Evolutionary conservation across 2,113 vertebrate species (phyloP).

Genomic region (Lepisosteus osseus): DNA sequence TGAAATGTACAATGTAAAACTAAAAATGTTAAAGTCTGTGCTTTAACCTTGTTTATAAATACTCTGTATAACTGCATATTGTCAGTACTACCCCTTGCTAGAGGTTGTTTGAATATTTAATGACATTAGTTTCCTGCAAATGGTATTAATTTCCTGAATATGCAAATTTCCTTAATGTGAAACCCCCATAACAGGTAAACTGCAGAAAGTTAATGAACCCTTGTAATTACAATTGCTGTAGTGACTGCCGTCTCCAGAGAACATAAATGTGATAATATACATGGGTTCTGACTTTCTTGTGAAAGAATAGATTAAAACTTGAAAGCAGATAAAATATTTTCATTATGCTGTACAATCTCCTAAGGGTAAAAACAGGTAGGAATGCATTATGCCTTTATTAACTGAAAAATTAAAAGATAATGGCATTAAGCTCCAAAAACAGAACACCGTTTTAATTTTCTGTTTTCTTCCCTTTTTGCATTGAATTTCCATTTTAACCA

Average conservation of each 20-base stretch:
- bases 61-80: background rate
- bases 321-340: slow-evolving; percentile 83
- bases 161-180: slow-evolving; percentile 85
- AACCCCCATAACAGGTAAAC: slow-evolving; percentile 77
- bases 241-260: slow-evolving; percentile 72
- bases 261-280: slow-evolving; percentile 76
- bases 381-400: slow-evolving; percentile 74
- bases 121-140: slow-evolving; percentile 73
- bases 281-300: slow-evolving; percentile 65
- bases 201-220: slow-evolving; percentile 87
- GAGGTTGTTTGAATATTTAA: slow-evolving; percentile 73
- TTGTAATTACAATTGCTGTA: slow-evolving; percentile 88
- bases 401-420: slow-evolving; percentile 63
- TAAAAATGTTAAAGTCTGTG: background rate
- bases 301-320: slow-evolving; percentile 70
- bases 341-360: slow-evolving; percentile 70
- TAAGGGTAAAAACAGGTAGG: slow-evolving; percentile 74
- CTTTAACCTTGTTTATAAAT: background rate
- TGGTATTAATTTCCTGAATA: slow-evolving; percentile 80
- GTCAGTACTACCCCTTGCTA: slow-evolving; percentile 50
- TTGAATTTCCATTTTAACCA: slow-evolving; percentile 47
- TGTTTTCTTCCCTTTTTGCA: slow-evolving; percentile 45
- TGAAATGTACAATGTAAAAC: background rate
- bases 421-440: slow-evolving; percentile 47
- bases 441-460: slow-evolving; percentile 46